Evolutionary conservation across 2,797 vertebrate genomes (phyloP).

Genomic region (Petrocephalus schoutedeni): DNA sequence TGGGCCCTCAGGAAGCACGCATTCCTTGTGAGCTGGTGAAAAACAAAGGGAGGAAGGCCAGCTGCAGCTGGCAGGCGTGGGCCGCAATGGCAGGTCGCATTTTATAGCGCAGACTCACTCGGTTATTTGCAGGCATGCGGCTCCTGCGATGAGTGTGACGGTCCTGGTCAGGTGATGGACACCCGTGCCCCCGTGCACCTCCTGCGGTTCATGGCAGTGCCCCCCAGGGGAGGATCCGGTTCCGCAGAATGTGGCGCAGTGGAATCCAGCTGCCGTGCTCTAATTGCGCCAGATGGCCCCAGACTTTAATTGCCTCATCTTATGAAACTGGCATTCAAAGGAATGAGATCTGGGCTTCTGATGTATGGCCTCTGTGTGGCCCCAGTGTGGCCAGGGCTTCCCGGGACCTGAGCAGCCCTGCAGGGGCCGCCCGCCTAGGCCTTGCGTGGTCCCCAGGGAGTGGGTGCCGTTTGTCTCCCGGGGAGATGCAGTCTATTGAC

Average conservation of each 20-base stretch:
- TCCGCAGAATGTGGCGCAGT: not conserved
- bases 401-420: not conserved
- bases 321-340: not conserved
- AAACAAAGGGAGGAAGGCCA: slow-evolving; percentile 70
- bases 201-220: not conserved
- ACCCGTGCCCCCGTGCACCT: not conserved
- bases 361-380: not conserved
- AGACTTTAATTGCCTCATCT: not conserved
- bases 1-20: slow-evolving; percentile 52
- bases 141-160: slow-evolving; percentile 22
- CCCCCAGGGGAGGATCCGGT: not conserved
- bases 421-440: not conserved
- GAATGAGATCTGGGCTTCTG: not conserved
- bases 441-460: not conserved
- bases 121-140: slow-evolving; percentile 58
- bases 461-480: not conserved
- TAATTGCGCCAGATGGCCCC: not conserved
- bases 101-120: slow-evolving; percentile 44
- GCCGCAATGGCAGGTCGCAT: slow-evolving; percentile 46
- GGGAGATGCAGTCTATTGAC: not conserved
- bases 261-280: not conserved
- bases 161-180: not conserved
- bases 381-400: not conserved
- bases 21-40: slow-evolving; percentile 34
- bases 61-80: slow-evolving; percentile 54